Percentiles rank a stretch among this genome's conserved stretches.
phyloP scores from a whole-genome alignment of 1,140 invertebrate species.

The Hyles vespertilio region DNA sequence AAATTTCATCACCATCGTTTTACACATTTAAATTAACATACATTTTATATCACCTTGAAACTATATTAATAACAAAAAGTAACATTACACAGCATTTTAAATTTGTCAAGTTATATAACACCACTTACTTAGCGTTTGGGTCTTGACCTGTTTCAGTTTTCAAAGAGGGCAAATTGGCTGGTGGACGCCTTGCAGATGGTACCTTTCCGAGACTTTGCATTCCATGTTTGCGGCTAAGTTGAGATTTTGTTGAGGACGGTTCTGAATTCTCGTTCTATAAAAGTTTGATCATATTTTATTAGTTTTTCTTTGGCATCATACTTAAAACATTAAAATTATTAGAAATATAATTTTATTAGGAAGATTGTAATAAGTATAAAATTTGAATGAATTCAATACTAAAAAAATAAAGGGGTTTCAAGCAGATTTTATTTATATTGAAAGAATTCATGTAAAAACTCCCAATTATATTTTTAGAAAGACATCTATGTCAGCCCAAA shows the following conservation, averaged over 20 bases:
- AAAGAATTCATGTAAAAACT: background rate
- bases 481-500: background rate
- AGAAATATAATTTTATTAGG: background rate
- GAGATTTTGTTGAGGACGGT: constrained; percentile 90
- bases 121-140: constrained; percentile 62
- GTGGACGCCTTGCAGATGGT: constrained; percentile 94
- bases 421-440: background rate
- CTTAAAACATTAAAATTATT: too few relatives aligned
- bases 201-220: constrained; percentile 99
- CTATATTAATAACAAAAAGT: too few relatives aligned
- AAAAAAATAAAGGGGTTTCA: background rate
- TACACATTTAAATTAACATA: too few relatives aligned
- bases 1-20: too few relatives aligned
- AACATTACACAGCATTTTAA: background rate
- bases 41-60: too few relatives aligned
- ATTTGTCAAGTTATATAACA: background rate
- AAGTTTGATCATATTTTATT: too few relatives aligned
- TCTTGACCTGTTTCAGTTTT: constrained; percentile 89
- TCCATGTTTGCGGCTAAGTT: constrained; percentile 96
- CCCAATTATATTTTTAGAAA: background rate
- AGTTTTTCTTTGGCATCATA: too few relatives aligned
- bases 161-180: constrained; percentile 97
- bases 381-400: background rate
- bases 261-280: constrained; percentile 91
- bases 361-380: background rate